These are phyloP conservation scores for Diogma glabrata DNA, from an alignment of 2,888 invertebrate genomes.

Conservation along the genomic window DNA sequence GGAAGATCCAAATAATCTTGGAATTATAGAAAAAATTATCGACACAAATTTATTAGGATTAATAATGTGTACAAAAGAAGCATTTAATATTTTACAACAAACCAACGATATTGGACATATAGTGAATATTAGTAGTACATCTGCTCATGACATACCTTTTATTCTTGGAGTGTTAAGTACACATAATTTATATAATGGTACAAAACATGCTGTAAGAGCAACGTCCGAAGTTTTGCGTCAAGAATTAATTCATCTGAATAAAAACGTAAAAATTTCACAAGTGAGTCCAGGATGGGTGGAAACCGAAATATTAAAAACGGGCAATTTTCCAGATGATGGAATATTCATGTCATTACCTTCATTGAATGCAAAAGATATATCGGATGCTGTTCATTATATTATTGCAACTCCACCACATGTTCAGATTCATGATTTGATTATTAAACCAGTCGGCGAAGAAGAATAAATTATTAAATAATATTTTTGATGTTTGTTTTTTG, in stretches of 20 bases:
- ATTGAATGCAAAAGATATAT: conserved; percentile 20
- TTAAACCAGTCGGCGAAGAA: conserved; percentile 7
- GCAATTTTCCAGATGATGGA: conserved; percentile 2
- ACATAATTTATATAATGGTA: conserved; percentile 21
- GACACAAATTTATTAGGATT: conserved; percentile 37
- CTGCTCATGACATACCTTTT: conserved; percentile 23
- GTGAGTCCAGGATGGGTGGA: conserved; percentile 4
- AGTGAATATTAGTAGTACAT: conserved; percentile 36
- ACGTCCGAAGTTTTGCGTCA: conserved; percentile 18
- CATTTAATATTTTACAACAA: conserved; percentile 38
- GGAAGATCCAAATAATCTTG: conserved; percentile 19
- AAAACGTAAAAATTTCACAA: not conserved
- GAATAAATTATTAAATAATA: no score
- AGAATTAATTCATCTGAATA: conserved; percentile 16
- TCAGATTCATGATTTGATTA: conserved; percentile 15
- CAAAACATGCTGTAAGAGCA: conserved; percentile 16
- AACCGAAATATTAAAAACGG: not conserved
- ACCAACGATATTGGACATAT: conserved; percentile 36
- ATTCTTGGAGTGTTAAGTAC: conserved; percentile 8
- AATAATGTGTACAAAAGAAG: conserved; percentile 36
- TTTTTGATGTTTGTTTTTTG: no score
- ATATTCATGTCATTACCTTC: no score
- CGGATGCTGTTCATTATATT: conserved; percentile 25
- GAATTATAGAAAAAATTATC: conserved; percentile 28
- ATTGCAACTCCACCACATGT: conserved; percentile 27